Base-by-base conservation (phyloP, 2,888 invertebrate species). In the Andrena camellia region DNA sequence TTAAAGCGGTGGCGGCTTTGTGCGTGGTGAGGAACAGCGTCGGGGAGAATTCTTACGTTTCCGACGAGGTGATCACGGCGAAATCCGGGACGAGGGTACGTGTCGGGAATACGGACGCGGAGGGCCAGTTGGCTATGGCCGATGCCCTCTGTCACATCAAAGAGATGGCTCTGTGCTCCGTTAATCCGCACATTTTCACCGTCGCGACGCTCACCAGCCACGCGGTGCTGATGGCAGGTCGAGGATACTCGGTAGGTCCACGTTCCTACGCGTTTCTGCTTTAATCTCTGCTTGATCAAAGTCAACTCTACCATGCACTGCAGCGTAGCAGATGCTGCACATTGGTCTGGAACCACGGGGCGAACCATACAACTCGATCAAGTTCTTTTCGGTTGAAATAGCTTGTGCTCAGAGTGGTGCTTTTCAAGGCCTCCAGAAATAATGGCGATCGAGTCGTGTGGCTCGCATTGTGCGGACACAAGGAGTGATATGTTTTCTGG, bases 51-150 rank as follows among this genome's bases (percentile, higher is more conserved):
- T 96, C 96, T 74, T 98, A 98, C 94, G 98, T 98, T 3, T 94
- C 98, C 59, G 99, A 99, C 95, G 99, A 99, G 95, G 95, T 99
- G 80, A 96, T 99, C 86, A 96, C 96, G 7, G 96, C 97, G 6
- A 96, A 98, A 75, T 97, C 97, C 84, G 98, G 98, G 4, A 95
- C 96, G n/a, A 95, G 98, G 80, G 96, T 99, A 71, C 96, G 99
- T 78, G 96, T 99, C 66, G 97, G 97, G 74, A 99, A 99, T 94
- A 99, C 99, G 3, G 99, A 99, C 95, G 98, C 99, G 68, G 99
- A 99, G 95, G 99, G 99, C 1, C 95, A 99, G 77, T 97, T 98
- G 97, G 97, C 97, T 62, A 98, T 99, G 98, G 97, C 97, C 54
- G 98, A 99, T 95, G 96, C 97, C 33, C 95, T 99, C 42, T 97